Conservation (phyloP, 64 coral and sea anemone genomes). For the Actinia equina region DNA sequence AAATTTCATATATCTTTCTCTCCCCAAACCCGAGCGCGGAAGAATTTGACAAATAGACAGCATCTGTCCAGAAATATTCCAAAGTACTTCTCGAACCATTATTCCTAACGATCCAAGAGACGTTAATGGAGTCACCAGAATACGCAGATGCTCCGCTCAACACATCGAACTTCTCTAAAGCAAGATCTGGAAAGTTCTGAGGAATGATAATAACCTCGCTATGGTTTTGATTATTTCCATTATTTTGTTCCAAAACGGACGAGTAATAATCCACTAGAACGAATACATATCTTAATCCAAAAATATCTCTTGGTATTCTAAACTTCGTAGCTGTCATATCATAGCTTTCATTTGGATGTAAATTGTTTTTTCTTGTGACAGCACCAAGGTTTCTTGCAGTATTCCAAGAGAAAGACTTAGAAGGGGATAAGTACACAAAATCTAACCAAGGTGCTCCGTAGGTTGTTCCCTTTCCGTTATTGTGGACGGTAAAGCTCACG, state of each 20-base stretch:
- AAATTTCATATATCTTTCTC: neutral
- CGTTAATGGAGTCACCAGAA: slow-evolving; percentile 6
- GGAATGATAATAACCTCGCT: slow-evolving; percentile 33
- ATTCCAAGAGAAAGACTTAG: neutral
- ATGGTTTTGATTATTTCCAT: slow-evolving; percentile 34
- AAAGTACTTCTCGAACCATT: slow-evolving; percentile 44
- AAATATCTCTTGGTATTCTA: slow-evolving; percentile 36
- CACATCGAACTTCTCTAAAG: slow-evolving; percentile 21
- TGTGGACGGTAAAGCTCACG: slow-evolving; percentile 43
- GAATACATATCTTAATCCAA: slow-evolving; percentile 35
- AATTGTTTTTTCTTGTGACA: slow-evolving; percentile 25
- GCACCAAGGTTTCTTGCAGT: slow-evolving; percentile 29
- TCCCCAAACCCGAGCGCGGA: neutral
- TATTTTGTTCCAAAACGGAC: slow-evolving; percentile 40
- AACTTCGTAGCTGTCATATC: slow-evolving; percentile 12
- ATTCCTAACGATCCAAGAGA: slow-evolving; percentile 63
- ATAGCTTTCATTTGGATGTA: slow-evolving; percentile 30
- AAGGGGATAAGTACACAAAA: slow-evolving; percentile 24
- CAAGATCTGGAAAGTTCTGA: slow-evolving; percentile 54
- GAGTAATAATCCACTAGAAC: slow-evolving; percentile 47
- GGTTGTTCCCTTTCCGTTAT: slow-evolving; percentile 43
- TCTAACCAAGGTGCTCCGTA: slow-evolving; percentile 65
- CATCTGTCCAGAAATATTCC: slow-evolving; percentile 46
- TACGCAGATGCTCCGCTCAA: slow-evolving; percentile 7
- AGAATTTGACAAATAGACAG: slow-evolving; percentile 48